phyloP scores from a whole-genome alignment of 92 coral and sea anemone species.

The Phenganax subtilis region DNA sequence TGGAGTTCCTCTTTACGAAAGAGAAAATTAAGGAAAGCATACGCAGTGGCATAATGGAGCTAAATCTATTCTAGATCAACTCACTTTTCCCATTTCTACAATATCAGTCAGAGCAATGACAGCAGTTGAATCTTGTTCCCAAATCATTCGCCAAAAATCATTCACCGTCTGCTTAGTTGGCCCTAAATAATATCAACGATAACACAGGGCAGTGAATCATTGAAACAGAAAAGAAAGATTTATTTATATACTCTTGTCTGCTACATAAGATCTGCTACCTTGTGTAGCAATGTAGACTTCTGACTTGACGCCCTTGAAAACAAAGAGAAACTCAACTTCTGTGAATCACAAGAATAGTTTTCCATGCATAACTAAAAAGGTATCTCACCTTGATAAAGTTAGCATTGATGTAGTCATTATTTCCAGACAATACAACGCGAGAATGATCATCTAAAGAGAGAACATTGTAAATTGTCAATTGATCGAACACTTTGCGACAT shows the following conservation, averaged over 20 bases:
- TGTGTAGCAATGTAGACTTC: slow-evolving; percentile 74
- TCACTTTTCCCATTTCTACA: slow-evolving; percentile 68
- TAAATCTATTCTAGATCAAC: too few species aligned
- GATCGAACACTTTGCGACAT: not conserved
- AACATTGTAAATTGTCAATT: too few species aligned
- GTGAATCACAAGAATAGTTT: not conserved
- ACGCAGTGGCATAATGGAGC: too few species aligned
- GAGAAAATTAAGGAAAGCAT: too few species aligned
- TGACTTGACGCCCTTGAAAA: slow-evolving; percentile 59
- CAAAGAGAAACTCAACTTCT: not conserved
- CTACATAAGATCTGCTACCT: slow-evolving; percentile 37
- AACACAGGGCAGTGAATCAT: not conserved
- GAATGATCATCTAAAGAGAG: slow-evolving; percentile 88
- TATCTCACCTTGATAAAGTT: slow-evolving; percentile 51
- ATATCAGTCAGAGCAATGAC: slow-evolving; percentile 81
- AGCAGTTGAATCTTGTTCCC: slow-evolving; percentile 62
- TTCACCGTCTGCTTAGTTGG: slow-evolving; percentile 53
- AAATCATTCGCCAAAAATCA: slow-evolving; percentile 84
- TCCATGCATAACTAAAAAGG: not conserved
- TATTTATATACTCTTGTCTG: not conserved
- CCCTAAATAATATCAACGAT: slow-evolving; percentile 34
- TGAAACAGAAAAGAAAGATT: not conserved
- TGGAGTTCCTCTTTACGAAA: too few species aligned
- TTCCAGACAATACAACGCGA: slow-evolving; percentile 51
- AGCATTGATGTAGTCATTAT: slow-evolving; percentile 67